Evolutionary conservation across 2,888 invertebrate species (phyloP), one percentile per base, ranked within the genome.

Genomic region (Chalcis sispes): DNA sequence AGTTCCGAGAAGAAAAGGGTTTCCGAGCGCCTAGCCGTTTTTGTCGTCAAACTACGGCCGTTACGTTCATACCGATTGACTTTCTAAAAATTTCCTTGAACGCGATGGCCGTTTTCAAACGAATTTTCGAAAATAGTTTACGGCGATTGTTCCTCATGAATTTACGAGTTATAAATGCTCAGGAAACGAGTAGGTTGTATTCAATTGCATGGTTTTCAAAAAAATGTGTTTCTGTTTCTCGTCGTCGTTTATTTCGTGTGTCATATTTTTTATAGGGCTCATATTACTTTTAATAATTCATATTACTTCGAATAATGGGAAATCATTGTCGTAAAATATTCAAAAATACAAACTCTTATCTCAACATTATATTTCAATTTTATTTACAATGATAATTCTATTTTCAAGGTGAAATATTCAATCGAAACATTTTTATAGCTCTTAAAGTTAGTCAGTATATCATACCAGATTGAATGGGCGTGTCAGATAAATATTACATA

Each of bases 1-100:
- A 46, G 27, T 71, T 67, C 72, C 15, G 52, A 10, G 62, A 67
- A 72, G 25, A 25, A 62, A 72, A 67, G 75, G 70, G 65, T 70
- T 65, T 36, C 2, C n/a, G 13, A 10, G 42, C 2, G 1, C 3
- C 48, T 3, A 40, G 7, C 36, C 48, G 52, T 75, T 69, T 52
- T 36, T 52, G 64, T 25, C 32, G n/a, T n/a, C 27, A 20, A 42
- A 3, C 18, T 13, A n/a, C 15, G 23, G 29, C 23, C 59, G 5
- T n/a, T 46, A 23, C 29, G 23, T 15, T 1, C 20, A 7, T 29
- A n/a, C 7, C 13, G 18, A n/a, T 40, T 18, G 52, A 71, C 75
- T 70, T 74, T 74, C 74, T 67, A 74, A 69, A 74, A 27, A 23
- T 56, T 69, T 75, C 64, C 50, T 58, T 8, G 23, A 0, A 10